Base-by-base conservation (phyloP, 2,113 vertebrate genomes). In the Macaca nemestrina region DNA sequence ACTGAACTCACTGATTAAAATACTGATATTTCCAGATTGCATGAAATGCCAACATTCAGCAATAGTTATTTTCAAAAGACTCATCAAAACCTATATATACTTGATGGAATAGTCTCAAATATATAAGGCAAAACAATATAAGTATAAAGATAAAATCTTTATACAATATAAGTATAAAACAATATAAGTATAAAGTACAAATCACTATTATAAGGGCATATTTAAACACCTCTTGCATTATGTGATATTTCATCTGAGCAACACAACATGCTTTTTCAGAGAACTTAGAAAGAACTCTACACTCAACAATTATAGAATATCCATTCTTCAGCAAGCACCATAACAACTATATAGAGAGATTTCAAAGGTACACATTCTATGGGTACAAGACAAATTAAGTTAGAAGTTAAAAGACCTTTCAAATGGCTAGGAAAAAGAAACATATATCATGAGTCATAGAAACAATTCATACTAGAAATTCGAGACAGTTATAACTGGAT, bases 1-100 rank as follows among this genome's bases (percentile, higher is more conserved):
- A 79, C 64, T 88, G 80, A 92, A 50, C 16, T 93, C 73, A 95
- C 5, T 22, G 75, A 48, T 82, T 35, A 93, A 96, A 70, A 80
- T 57, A 72, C 2, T 48, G 12, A 40, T 73, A 82, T 35, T 78
- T 90, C 43, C 75, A 70, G 12, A 64, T 35, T 79, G 30, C 7
- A 84, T 32, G 67, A 88, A 70, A 78, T 84, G 2, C 50, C 40
- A 89, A 88, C 35, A 50, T 86, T 4, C 4, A 59, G 8, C 27
- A 90, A 79, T 78, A 81, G 14, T 23, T 83, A 1, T 95, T 59
- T 93, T 20, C 30, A 45, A 94, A 50, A 75, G 72, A 89, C n/a
- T 57, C 2, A 40, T n/a, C 20, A 87, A 82, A 88, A 64, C 32
- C 20, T 81, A 35, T 78, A 17, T 23, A 35, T 2, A 85, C 48